These are phyloP conservation scores for Trididemnum clinides DNA, from an alignment of 23 tunicate species.

Conservation along the genomic window DNA sequence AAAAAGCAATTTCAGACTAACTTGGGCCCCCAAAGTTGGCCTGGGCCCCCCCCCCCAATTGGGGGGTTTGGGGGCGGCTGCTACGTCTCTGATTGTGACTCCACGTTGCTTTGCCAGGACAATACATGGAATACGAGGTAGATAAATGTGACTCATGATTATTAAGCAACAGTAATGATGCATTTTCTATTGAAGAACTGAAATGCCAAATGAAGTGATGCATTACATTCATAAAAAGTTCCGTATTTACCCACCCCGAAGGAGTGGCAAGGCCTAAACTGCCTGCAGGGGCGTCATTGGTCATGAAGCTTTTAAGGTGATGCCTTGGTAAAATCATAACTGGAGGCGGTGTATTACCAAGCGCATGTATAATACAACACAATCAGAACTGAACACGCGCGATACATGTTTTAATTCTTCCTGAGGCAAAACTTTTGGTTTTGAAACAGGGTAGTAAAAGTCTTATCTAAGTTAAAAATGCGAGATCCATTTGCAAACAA, in stretches of 20 bases:
- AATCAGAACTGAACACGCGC: constrained; percentile 6
- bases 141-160: constrained; percentile 27
- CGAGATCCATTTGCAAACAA: not conserved
- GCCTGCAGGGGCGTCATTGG: constrained; percentile 1
- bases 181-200: not conserved
- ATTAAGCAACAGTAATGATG: not conserved
- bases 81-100: no score
- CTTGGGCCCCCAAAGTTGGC: no score
- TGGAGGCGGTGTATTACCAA: constrained; percentile 24
- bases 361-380: constrained; percentile 40
- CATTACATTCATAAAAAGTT: constrained; percentile 13
- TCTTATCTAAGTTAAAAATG: constrained; percentile 37
- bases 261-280: not conserved
- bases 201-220: not conserved
- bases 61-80: no score
- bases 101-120: no score
- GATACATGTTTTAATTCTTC: constrained; percentile 37
- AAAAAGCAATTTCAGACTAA: no score
- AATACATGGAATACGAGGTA: no score
- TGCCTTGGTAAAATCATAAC: constrained; percentile 18
- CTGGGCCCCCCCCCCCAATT: no score
- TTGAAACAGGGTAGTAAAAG: constrained; percentile 6
- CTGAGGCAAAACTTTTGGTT: constrained; percentile 6
- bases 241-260: constrained; percentile 26
- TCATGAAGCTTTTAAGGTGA: not conserved